Base-by-base conservation (phyloP, 2,888 invertebrate genomes). In the Bombylius discolor region DNA sequence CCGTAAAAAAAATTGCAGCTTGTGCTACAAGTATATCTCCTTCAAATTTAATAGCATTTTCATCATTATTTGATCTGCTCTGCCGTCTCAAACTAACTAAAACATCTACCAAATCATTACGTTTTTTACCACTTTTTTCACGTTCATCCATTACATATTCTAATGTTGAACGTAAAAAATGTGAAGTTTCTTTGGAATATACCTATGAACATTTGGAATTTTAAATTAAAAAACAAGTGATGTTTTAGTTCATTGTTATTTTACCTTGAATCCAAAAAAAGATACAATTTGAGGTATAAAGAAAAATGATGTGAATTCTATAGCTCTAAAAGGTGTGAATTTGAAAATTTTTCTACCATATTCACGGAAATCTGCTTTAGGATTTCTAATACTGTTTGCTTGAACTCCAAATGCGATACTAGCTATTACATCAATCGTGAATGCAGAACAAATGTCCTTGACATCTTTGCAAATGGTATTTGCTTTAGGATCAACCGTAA, bases 51-150 rank as follows among this genome's bases (percentile, higher is more conserved):
- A 14, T 33, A 12, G 12, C 23, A 42, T 42, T 42, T 11, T 42
- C 5, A 11, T 42, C 11, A 11, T 1, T 11, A 46, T 14, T 46
- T n/a, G 4, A 9, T 51, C n/a, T 42, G 6, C n/a, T 11, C 0
- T 6, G 12, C 51, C 70, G 66, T 36, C 70, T 74, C 7, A 78
- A 57, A 3, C 70, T 68, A 42, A 79, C 65, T 12, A 80, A 62
- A 5, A 77, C 61, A 61, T 79, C 79, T 47, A 80, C 72, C 3
- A 80, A 69, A 64, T 80, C 79, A 52, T 75, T 72, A 11, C 77
- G 68, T 11, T 66, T 65, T 0, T 60, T 52, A 7, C 72, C 74
- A 5, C 67, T 69, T 12, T 68, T 63, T 52, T 73, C 70, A 5
- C 80, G 67, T 12, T 74, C 68, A 0, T 64, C 52, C 49, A 79